These are phyloP conservation scores for Promerops cafer DNA, from an alignment of 2,113 vertebrate genomes.

Conservation along the genomic window DNA sequence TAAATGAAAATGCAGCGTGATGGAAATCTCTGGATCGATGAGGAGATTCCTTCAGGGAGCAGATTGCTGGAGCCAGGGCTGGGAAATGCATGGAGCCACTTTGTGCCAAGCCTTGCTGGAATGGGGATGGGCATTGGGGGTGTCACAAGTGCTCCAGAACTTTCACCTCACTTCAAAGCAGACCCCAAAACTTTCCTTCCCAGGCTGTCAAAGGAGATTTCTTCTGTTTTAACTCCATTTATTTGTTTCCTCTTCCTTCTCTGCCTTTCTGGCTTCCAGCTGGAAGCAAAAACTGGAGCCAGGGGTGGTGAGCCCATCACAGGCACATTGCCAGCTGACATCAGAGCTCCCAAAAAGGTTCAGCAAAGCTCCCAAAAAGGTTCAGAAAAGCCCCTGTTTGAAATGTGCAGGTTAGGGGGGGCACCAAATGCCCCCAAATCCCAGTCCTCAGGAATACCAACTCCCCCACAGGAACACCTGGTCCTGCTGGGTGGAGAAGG, in stretches of 20 bases:
- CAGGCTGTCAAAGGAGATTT: neutral
- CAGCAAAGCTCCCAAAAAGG: neutral
- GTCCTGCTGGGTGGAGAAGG: neutral
- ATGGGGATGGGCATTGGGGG: rapidly evolving
- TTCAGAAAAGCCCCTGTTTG: neutral
- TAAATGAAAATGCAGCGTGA: neutral
- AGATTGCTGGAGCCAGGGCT: neutral
- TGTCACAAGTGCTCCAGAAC: neutral
- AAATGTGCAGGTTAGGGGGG: neutral
- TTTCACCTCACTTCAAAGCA: neutral
- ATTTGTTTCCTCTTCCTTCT: neutral
- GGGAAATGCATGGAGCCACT: neutral
- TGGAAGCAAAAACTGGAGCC: neutral
- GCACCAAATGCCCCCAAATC: neutral
- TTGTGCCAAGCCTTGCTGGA: neutral
- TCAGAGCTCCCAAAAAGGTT: neutral
- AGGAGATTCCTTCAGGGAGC: neutral
- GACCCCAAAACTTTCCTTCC: neutral
- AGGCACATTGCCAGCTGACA: neutral
- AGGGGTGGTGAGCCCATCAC: neutral
- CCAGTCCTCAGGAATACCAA: neutral
- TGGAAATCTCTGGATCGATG: neutral
- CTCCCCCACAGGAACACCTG: neutral
- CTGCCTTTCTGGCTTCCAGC: neutral
- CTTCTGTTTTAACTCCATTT: neutral